phyloP scores from a whole-genome alignment of 2,888 invertebrate genomes.

The Craniophora ligustri region DNA sequence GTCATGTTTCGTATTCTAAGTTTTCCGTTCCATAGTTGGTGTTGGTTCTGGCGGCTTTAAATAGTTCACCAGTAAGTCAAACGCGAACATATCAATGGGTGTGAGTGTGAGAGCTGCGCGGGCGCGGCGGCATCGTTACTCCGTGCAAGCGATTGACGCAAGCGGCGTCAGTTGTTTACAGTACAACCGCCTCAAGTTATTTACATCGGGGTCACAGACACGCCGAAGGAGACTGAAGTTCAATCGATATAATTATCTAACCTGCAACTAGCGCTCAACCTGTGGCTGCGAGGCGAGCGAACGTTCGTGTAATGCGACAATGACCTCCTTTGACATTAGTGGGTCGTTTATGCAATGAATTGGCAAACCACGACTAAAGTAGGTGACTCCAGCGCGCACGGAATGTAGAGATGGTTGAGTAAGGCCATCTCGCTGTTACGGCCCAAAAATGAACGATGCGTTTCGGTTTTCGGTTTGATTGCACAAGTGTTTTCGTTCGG shows the following conservation, averaged over 20 bases:
- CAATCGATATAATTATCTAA: slow-evolving; percentile 84
- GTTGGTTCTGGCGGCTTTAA: slow-evolving; percentile 63
- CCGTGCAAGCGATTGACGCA: slow-evolving; percentile 82
- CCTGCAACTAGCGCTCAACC: slow-evolving; percentile 63
- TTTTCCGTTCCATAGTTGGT: slow-evolving; percentile 59
- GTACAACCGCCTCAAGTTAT: slow-evolving; percentile 85
- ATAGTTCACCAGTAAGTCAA: slow-evolving; percentile 68
- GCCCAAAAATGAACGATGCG: slow-evolving; percentile 50
- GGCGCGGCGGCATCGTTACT: slow-evolving; percentile 47
- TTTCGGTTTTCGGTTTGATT: slow-evolving; percentile 53
- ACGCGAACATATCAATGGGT: slow-evolving; percentile 70
- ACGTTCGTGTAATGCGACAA: slow-evolving; percentile 78
- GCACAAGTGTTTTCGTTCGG: slow-evolving; percentile 57
- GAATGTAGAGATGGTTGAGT: slow-evolving; percentile 77
- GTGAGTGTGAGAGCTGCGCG: too few relatives aligned
- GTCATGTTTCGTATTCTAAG: slow-evolving; percentile 57
- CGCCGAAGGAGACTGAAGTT: slow-evolving; percentile 83
- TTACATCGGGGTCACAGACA: slow-evolving; percentile 89
- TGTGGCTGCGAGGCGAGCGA: slow-evolving; percentile 53
- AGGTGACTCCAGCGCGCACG: slow-evolving; percentile 72
- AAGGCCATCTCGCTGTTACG: slow-evolving; percentile 67
- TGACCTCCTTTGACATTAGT: slow-evolving; percentile 84
- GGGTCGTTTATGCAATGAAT: slow-evolving; percentile 86
- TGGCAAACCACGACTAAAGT: slow-evolving; percentile 74
- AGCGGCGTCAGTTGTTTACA: slow-evolving; percentile 85